Base-by-base conservation (phyloP, 2,113 vertebrate species). In the Antigone vipio region DNA sequence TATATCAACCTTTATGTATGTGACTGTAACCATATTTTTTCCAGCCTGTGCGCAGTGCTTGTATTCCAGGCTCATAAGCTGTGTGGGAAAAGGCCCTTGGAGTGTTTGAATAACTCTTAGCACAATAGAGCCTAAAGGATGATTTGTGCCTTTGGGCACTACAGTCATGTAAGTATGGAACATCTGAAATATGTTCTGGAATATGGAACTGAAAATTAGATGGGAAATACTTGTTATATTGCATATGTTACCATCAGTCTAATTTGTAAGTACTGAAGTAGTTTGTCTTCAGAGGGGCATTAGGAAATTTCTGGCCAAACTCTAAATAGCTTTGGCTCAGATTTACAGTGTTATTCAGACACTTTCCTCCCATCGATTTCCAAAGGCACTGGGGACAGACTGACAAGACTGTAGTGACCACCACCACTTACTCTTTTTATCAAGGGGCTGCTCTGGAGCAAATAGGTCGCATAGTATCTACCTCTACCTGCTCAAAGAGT, bases 181-280 rank as follows among this genome's bases (percentile, higher is more conserved):
- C 19, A 55, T 75, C 80, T 86, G 90, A 93, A 86, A 80, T 89
- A 60, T 30, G 56, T 89, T 86, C 89, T 89, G 84, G 55, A 95
- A 84, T 87, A 68, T 3, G 11, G 60, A 92, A 93, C 12, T 81
- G 95, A 94, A 96, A 97, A 93, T 85, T 52, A 89, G 47, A 75
- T 69, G 85, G 75, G 52, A 95, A 96, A 44, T 91, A 81, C 88
- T 95, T 84, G 60, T 92, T 95, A 95, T 62, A 81, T 89, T 94
- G 53, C 63, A 58, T 77, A 53, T 69, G 44, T 95, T 86, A 92
- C 66, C 79, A 95, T 94, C 69, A 81, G 27, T 42, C 50, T 93
- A 94, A 97, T 83, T 95, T 95, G 73, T 87, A 92, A 78, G 40
- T 58, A 81, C 17, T 82, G 16, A 67, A 93, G 74, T 38, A 23